Conservation (phyloP, 53 echinoderm and acorn worm genomes). For the Hippasteria phrygiana region DNA sequence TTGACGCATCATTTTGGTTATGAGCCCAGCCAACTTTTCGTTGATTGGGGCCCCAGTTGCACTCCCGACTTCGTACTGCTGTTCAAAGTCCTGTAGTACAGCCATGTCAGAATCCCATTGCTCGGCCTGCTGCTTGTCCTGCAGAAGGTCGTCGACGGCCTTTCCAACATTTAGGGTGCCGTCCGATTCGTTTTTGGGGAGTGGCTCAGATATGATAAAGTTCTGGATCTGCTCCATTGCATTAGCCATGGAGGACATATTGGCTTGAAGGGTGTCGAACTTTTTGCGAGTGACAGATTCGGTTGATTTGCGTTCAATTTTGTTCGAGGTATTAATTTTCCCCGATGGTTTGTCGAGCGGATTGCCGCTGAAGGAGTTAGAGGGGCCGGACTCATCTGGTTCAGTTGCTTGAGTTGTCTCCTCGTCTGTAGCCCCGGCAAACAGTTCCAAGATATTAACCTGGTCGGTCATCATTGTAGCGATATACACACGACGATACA, state of each 20-base stretch:
- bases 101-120: not conserved
- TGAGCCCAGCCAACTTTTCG: not conserved
- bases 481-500: no score
- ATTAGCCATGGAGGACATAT: not conserved
- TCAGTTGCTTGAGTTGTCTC: not conserved
- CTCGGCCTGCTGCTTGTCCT: not conserved
- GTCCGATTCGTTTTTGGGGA: not conserved
- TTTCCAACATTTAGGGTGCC: not conserved
- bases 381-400: not conserved
- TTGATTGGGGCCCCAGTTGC: not conserved
- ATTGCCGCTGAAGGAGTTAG: not conserved
- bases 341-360: not conserved
- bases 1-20: conserved; percentile 7
- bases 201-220: not conserved
- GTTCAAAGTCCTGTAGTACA: not conserved
- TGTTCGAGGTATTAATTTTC: not conserved
- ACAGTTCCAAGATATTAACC: not conserved
- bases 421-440: not conserved
- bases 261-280: not conserved
- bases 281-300: not conserved
- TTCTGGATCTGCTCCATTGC: conserved; percentile 2
- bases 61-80: not conserved
- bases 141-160: conserved; percentile 11
- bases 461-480: not conserved
- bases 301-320: not conserved